Evolutionary conservation across 2,888 invertebrate genomes (phyloP), one percentile per base, ranked within the genome.

Genomic region (Deilephila elpenor): DNA sequence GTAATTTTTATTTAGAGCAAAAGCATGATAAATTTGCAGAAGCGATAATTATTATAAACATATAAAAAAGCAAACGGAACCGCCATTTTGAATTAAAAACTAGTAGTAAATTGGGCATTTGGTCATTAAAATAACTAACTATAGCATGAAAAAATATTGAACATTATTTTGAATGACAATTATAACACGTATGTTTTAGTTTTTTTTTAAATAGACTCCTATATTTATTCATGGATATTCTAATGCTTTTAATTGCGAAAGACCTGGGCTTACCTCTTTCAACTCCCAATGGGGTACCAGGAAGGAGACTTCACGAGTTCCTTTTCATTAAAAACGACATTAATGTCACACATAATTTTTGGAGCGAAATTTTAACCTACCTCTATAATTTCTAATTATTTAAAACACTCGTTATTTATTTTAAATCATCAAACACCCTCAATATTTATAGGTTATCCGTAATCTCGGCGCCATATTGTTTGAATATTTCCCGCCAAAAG

Each of bases 401-500:
- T 51, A 17, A 5, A 7, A 19, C 19, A n/a, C 3, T 11, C n/a
- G 20, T 3, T 64, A 44, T 25, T 51, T 20, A 25, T 25, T 6
- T 5, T 44, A 5, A 44, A 44, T 3, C 8, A 20, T 67, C 20
- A 67, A 44, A 44, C 5, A 44, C 64, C 44, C 37, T 5, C 6
- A 62, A 14, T 1, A n/a, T 44, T 25, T 51, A 14, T 51, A 67
- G 44, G 67, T 67, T 67, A 67, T 62, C 59, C 67, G 64, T 72
- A 53, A 71, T 70, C 44, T 91, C 93, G 17, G 86, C 88, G 76
- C 93, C 93, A 84, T 92, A 93, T 84, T 92, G 88, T 72, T 83
- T 83, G 77, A 88, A 93, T 20, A 92, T 80, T 6, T 87, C 82
- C 62, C 91, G 89, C 93, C 94, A 94, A 77, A 93, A 94, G 76